Percentiles rank a stretch among this genome's conserved stretches.
These are phyloP conservation scores for Cataglyphis altisquamis DNA, from an alignment of 2,888 invertebrate species.

Conservation along the genomic window DNA sequence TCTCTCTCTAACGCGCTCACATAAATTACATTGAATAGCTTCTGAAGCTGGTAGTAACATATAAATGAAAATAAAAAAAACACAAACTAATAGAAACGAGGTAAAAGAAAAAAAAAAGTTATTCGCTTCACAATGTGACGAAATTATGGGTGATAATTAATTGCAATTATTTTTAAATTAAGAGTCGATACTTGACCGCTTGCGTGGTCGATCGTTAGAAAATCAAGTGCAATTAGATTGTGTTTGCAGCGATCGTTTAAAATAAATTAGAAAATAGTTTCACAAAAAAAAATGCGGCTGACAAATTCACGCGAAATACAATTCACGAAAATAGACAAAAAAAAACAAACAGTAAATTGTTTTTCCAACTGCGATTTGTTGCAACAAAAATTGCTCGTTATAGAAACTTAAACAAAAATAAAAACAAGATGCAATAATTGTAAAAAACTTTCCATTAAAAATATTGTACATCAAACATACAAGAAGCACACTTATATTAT, in stretches of 20 bases:
- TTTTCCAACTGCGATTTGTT: not conserved
- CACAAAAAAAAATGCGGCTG: not conserved
- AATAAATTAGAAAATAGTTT: slow-evolving; percentile 9
- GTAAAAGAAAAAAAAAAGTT: not conserved
- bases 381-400: not conserved
- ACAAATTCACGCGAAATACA: not conserved
- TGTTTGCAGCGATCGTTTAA: not conserved
- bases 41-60: not conserved
- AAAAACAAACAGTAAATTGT: not conserved
- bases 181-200: not conserved
- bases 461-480: not conserved
- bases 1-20: not conserved
- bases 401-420: not conserved
- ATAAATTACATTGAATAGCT: slow-evolving; percentile 11
- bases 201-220: not conserved
- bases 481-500: not conserved
- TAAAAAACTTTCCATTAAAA: not conserved
- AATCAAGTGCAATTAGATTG: not conserved
- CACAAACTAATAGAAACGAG: not conserved
- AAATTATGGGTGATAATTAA: not conserved
- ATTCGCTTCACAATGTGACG: not conserved
- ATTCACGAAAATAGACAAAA: not conserved
- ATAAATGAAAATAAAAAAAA: not conserved
- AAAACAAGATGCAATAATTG: not conserved
- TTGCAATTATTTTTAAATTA: slow-evolving; percentile 5